These are phyloP conservation scores for Eupithecia vulgata DNA, from an alignment of 2,888 invertebrate species.

Conservation along the genomic window DNA sequence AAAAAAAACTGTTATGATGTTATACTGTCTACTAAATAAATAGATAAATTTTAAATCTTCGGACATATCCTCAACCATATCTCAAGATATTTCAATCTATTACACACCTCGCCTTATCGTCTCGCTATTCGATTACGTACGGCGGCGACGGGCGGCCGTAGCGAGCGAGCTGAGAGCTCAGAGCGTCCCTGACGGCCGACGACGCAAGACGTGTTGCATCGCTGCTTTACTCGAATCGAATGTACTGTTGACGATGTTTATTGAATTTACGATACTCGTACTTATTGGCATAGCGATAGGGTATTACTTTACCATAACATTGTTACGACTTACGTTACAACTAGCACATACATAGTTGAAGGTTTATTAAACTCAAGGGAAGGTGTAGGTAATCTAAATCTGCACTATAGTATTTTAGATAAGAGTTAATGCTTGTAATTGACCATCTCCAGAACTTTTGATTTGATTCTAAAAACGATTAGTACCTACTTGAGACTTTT, in stretches of 20 bases:
- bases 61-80: constrained; percentile 25
- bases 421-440: too few species aligned
- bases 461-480: too few species aligned
- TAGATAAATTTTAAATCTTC: background rate
- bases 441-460: too few species aligned
- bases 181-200: constrained; percentile 22
- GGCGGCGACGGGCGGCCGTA: constrained; percentile 19
- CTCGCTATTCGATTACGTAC: constrained; percentile 52
- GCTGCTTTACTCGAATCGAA: background rate
- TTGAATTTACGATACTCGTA: background rate
- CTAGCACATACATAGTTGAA: too few species aligned
- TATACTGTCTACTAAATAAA: too few species aligned
- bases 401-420: background rate
- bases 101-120: constrained; percentile 41
- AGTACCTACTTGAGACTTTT: too few species aligned
- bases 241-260: constrained; percentile 1
- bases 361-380: background rate
- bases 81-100: constrained; percentile 26
- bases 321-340: background rate
- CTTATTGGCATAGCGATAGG: background rate
- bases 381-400: background rate
- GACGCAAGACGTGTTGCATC: constrained; percentile 17
- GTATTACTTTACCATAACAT: background rate
- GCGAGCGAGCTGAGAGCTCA: constrained; percentile 22
- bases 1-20: too few species aligned